Conservation (phyloP, 2,113 vertebrate genomes). For the Myocastor coypus region DNA sequence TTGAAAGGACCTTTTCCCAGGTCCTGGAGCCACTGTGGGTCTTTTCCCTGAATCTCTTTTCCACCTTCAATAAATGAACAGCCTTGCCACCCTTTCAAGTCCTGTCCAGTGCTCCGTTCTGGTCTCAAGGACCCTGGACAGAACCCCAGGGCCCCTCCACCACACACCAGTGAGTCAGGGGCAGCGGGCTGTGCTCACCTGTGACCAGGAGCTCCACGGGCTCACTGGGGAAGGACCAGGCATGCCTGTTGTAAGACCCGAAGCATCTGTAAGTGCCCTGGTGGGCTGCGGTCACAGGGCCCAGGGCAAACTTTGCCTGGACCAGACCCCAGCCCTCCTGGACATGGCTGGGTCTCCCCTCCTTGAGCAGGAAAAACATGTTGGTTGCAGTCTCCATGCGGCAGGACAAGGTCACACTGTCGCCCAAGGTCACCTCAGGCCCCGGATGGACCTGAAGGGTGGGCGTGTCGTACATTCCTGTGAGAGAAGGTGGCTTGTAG, state of each 20-base stretch:
- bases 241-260: background rate
- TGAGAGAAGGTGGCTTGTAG: background rate
- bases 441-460: constrained; percentile 16
- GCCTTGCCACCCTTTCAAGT: background rate
- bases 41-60: background rate
- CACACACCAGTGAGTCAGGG: too few species aligned
- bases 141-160: background rate
- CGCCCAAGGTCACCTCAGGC: background rate
- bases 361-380: constrained; percentile 42
- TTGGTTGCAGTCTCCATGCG: rapidly evolving
- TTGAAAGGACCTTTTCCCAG: background rate
- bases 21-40: background rate
- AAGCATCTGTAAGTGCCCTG: constrained; percentile 67
- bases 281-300: background rate
- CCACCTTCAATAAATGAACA: background rate
- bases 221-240: constrained; percentile 61
- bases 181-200: constrained; percentile 54
- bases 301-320: background rate
- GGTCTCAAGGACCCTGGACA: background rate
- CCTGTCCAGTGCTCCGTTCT: background rate
- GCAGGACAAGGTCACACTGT: constrained; percentile 56
- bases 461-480: constrained; percentile 71
- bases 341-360: rapidly evolving
- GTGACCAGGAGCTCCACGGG: constrained; percentile 39
- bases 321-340: rapidly evolving